These are phyloP conservation scores for Ctenochaetus hawaiiensis DNA, from an alignment of 2,797 vertebrate species.

Conservation along the genomic window DNA sequence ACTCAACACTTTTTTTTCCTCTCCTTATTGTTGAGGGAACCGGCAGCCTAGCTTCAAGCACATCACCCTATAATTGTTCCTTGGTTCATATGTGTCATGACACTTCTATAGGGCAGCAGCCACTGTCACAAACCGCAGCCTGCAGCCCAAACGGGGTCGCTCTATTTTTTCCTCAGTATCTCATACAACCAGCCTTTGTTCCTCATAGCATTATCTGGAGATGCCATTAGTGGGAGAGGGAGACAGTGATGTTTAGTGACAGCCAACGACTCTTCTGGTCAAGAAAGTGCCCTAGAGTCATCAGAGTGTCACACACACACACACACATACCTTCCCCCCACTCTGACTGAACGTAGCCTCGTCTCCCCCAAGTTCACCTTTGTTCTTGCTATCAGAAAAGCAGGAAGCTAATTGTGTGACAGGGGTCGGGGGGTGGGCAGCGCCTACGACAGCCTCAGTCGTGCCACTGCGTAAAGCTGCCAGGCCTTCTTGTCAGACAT, in stretches of 20 bases:
- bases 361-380: slow-evolving; percentile 79
- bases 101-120: slow-evolving; percentile 74
- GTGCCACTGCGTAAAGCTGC: slow-evolving; percentile 62
- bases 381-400: slow-evolving; percentile 82
- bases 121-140: slow-evolving; percentile 72
- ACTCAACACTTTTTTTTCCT: slow-evolving; percentile 24
- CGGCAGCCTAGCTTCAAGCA: slow-evolving; percentile 67
- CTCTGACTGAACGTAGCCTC: slow-evolving; percentile 61
- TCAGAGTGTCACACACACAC: slow-evolving; percentile 76
- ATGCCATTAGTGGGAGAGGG: slow-evolving; percentile 83
- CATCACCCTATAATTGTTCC: slow-evolving; percentile 76
- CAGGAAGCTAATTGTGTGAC: slow-evolving; percentile 80
- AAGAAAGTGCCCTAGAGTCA: slow-evolving; percentile 81
- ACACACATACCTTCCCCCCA: no score
- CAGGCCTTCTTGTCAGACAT: slow-evolving; percentile 82
- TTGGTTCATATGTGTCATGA: slow-evolving; percentile 75
- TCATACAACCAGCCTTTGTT: slow-evolving; percentile 81
- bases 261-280: slow-evolving; percentile 82
- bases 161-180: slow-evolving; percentile 66
- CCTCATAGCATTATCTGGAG: slow-evolving; percentile 83
- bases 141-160: slow-evolving; percentile 73
- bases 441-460: slow-evolving; percentile 58
- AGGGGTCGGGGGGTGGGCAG: slow-evolving; percentile 66
- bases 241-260: slow-evolving; percentile 88
- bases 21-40: slow-evolving; percentile 38